Evolutionary conservation across 2,797 vertebrate species (phyloP), one percentile per base, ranked within the genome.

Genomic region (Enteromius paludinosus): DNA sequence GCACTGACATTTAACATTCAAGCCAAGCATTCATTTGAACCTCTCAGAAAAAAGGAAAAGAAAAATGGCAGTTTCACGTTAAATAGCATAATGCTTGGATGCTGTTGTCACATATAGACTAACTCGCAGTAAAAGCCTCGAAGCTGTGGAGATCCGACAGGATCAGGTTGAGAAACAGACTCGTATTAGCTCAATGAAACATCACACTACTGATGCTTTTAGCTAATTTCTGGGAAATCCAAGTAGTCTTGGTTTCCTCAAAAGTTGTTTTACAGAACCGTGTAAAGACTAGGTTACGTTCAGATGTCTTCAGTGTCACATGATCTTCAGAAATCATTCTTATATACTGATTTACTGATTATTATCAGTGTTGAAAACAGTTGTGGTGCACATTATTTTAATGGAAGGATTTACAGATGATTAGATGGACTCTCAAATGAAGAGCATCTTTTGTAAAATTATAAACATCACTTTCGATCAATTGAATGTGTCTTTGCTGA

Each of bases 1-100:
- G 73, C 15, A 28, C 83, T 81, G 87, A 85, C 88, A 86, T 93
- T 94, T 92, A 92, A 87, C 89, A 92, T 91, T 81, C 65, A 43
- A 64, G 71, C 77, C 72, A 56, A 64, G 77, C 70, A 80, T 80
- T 64, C 65, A 47, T 64, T 33, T 72, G 8, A 81, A 73, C 64
- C 41, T 73, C 64, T 82, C 72, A 30, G 3, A 84, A 75, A 81
- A 82, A 35, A 56, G 49, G 33, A 7, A 56, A 38, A 38, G 23
- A 59, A 76, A 28, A 15, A 35, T n/a, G 52, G 38, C 33, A 78
- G 35, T 74, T 70, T 82, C 28, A 76, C 2, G 15, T 65, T 65
- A 82, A 84, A 86, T 83, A 41, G 25, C 61, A 68, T 6, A 5
- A 66, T 70, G 54, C n/a, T 25, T 54, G 9, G 71, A 73, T 1